Evolutionary conservation across 2,113 vertebrate genomes (phyloP), one percentile per base, ranked within the genome.

Genomic region (Leptobrachium ailaonicum): DNA sequence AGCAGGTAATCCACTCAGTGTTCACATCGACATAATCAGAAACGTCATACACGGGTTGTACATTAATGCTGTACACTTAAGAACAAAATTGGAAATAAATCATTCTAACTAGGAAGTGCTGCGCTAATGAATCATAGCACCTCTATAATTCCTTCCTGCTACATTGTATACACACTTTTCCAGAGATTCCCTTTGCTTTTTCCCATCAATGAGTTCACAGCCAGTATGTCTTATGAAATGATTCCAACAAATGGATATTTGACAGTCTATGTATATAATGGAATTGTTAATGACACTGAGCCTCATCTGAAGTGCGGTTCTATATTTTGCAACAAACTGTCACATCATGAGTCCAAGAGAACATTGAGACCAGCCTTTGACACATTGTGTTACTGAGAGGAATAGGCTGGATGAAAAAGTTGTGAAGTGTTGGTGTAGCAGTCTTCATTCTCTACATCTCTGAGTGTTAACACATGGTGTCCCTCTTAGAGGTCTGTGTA

Each of bases 401-500:
- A 87, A 2, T 75, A 85, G 74, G 78, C 83, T 64, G 62, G 47
- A 79, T 89, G 89, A 88, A 87, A 86, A 82, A 88, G 88, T 82
- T 85, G 41, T 71, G 71, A 80, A 83, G 84, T 83, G 86, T 82
- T 88, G 86, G 80, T 87, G 84, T 86, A 85, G 43, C 45, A 69
- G 66, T 82, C 83, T 77, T 75, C 71, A 80, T 84, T 85, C 77
- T 85, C 83, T 85, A 86, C 85, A 73, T 87, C 83, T 88, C 84
- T 93, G 92, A 94, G 91, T 84, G 83, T 91, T 94, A 93, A 92
- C 92, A 94, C 90, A 93, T 93, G 92, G 88, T 90, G 85, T 76
- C 80, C 82, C 87, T 88, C 89, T 89, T 89, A 91, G 84, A 89
- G 89, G 81, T 91, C 88, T 93, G 92, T 93, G 90, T 94, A 93